Evolutionary conservation across 2,888 invertebrate species (phyloP), one percentile per base, ranked within the genome.

Genomic region (Limnephilus auricula): DNA sequence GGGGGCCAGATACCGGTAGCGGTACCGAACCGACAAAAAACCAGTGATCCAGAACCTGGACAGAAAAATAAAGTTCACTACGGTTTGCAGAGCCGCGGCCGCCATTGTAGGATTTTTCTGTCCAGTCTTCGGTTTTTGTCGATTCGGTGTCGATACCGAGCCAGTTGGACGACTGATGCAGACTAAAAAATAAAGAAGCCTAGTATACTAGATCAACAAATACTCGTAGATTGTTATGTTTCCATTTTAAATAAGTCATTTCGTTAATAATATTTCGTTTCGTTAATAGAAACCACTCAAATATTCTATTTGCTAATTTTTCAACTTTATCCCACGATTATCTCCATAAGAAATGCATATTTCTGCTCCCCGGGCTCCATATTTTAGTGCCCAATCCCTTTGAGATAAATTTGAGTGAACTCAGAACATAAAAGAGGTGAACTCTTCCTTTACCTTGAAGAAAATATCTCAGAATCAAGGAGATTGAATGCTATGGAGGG

Each of bases 371-470:
- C 25, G 25, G 25, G 65, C 65, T 65, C 9, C 65, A 65, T 65
- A n/a, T n/a, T 80, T 80, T 31, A 80, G 31, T 32, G 80, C 32
- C 80, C 80, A 18, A 83, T 83, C 83, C 83, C 31, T 82, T 82
- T 31, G 34, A 25, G 0, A 83, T 83, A 83, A 83, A 83, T 83
- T 83, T 37, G 25, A 83, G 83, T 83, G 37, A 83, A 37, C n/a
- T 37, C 34, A 4, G 83, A 83, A 18, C 83, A 83, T 83, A 83
- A 83, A 83, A 83, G 37, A 83, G 34, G 25, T 37, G 25, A 34
- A 25, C 83, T 18, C 32, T 18, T 31, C 80, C 80, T 31, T 32
- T 65, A 25, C 65, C 25, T 9, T 65, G 65, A 65, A 65, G 65
- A n/a, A 65, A 25, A 65, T 9, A 25, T 6, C 25, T 65, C 25